Percentiles rank a stretch among this genome's conserved stretches.
These are phyloP conservation scores for Mola mola DNA, from an alignment of 2,113 vertebrate species.

Conservation along the genomic window DNA sequence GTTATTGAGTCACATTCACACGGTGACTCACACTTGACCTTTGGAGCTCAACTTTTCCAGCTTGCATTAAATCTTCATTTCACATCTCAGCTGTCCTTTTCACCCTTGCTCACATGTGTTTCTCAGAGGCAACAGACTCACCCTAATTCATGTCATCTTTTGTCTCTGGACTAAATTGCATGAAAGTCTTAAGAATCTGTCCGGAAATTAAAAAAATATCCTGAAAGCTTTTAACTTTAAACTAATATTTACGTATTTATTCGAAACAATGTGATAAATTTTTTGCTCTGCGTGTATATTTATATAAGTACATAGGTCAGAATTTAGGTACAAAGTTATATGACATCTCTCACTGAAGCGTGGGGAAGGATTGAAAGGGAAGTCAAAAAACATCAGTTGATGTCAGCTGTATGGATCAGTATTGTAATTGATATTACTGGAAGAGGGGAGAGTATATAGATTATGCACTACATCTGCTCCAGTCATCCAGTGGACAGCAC, in stretches of 20 bases:
- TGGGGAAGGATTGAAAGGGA: constrained; percentile 25
- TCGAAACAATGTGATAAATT: not conserved
- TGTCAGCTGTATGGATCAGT: constrained; percentile 12
- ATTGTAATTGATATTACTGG: constrained; percentile 33
- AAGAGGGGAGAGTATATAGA: constrained; percentile 32
- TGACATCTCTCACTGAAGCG: not conserved
- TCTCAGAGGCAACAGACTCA: not conserved
- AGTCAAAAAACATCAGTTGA: not conserved
- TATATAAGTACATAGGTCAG: not conserved
- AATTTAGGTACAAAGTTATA: not conserved
- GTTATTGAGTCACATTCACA: constrained; percentile 36
- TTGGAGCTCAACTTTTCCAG: constrained; percentile 1
- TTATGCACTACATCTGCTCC: constrained; percentile 46
- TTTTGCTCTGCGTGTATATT: not conserved
- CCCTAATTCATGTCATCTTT: constrained; percentile 2
- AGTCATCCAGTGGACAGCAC: constrained; percentile 1
- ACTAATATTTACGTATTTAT: constrained; percentile 4
- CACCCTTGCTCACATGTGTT: not conserved
- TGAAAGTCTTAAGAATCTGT: not conserved
- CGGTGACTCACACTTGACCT: constrained; percentile 21
- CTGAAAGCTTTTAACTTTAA: constrained; percentile 7
- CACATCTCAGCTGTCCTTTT: constrained; percentile 13
- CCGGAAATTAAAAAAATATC: no score
- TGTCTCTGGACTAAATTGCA: not conserved
- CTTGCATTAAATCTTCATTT: constrained; percentile 17